phyloP scores from a whole-genome alignment of 1,140 invertebrate species.

The Goniozus legneri region DNA sequence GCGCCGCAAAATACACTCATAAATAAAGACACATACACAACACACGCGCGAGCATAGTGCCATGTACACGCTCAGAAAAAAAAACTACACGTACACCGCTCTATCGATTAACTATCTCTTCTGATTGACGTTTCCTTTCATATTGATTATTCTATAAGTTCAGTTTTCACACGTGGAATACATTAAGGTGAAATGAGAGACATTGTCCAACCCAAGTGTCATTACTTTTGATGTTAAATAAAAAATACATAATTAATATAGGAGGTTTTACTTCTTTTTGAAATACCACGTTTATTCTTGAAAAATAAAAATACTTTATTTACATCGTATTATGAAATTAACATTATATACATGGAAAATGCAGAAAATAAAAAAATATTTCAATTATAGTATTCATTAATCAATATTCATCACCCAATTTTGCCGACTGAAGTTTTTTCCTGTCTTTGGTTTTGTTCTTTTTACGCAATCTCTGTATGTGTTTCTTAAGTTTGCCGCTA shows the following conservation, averaged over 20 bases:
- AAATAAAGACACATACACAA: constrained; percentile 5
- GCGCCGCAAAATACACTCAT: constrained; percentile 20
- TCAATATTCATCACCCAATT: too few species aligned
- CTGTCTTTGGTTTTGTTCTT: constrained; percentile 60
- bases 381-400: too few species aligned
- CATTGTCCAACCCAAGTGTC: constrained; percentile 53
- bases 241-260: constrained; percentile 55
- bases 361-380: too few species aligned
- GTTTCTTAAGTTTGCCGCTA: constrained; percentile 69
- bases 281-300: too few species aligned
- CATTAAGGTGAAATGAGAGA: constrained; percentile 44
- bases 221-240: constrained; percentile 56
- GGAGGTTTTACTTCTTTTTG: too few species aligned
- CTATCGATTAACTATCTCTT: constrained; percentile 38
- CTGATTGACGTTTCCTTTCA: constrained; percentile 45
- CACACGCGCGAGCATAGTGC: constrained; percentile 18
- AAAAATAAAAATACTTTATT: too few species aligned
- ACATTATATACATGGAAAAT: too few species aligned
- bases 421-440: too few species aligned
- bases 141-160: constrained; percentile 49
- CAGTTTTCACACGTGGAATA: constrained; percentile 45
- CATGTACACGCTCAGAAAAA: constrained; percentile 15
- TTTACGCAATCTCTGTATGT: constrained; percentile 70
- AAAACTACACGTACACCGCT: constrained; percentile 33
- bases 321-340: too few species aligned